phyloP scores from a whole-genome alignment of 2,113 vertebrate species.

The Tinamus guttatus region DNA sequence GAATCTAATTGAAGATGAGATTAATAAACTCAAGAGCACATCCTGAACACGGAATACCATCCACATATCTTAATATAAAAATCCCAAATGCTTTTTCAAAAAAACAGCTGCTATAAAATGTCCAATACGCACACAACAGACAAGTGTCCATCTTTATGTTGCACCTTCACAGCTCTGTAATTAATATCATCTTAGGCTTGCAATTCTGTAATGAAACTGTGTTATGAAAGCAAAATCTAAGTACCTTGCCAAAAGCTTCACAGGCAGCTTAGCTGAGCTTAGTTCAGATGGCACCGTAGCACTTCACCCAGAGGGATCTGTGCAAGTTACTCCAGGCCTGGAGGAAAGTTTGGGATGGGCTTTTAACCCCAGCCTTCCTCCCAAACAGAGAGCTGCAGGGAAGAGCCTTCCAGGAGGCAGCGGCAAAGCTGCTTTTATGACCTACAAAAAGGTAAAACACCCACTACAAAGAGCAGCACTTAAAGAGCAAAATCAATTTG shows the following conservation, averaged over 20 bases:
- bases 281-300: not conserved
- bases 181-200: too few species aligned
- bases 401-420: not conserved
- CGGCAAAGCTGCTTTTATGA: not conserved
- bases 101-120: not conserved
- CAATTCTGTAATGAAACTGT: too few species aligned
- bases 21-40: not conserved
- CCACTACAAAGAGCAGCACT: constrained; percentile 5
- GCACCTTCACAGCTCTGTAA: not conserved
- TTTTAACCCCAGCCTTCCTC: not conserved
- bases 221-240: too few species aligned
- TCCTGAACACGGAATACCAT: not conserved
- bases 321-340: not conserved
- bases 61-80: not conserved
- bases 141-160: not conserved
- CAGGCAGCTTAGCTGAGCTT: not conserved
- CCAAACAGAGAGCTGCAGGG: not conserved
- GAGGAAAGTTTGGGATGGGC: not conserved
- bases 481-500: constrained; percentile 48
- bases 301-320: not conserved
- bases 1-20: not conserved
- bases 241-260: not conserved
- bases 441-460: not conserved
- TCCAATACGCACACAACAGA: not conserved
- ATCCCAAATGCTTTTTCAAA: not conserved